Base-by-base conservation (phyloP, 1,140 invertebrate genomes). In the Drosophila ironensis region DNA sequence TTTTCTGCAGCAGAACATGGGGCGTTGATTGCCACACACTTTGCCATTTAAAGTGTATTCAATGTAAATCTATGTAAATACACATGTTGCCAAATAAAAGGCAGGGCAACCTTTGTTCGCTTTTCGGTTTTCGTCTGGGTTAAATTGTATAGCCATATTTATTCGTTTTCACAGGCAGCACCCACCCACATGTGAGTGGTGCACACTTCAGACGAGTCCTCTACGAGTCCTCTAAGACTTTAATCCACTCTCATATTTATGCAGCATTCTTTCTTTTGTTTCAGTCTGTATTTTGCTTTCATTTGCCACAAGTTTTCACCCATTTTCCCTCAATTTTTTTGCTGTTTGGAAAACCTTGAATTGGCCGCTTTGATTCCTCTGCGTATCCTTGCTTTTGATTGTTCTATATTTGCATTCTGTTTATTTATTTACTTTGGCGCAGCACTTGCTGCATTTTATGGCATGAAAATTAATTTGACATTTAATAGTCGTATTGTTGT, bases 381-480 rank as follows among this genome's bases (percentile, higher is more conserved):
- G 60, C 37, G 20, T 53, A 59, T 70, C 42, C 33, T 61, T 57
- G 45, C 33, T 20, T 54, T 54, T 53, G 70, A 54, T 50, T 57
- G 38, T 50, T 53, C 35, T 37, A 33, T 27, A 72, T 78, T 30
- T 73, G 37, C n/a, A n/a, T 45, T 50, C 16, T 48, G 17, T 25
- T 56, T 53, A 52, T 44, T 30, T 51, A 33, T 28, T 38, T 38
- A 14, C 56, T 19, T 42, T 16, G 22, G 40, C n/a, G n/a, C 52
- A 33, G n/a, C 27, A 53, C 37, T 35, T 66, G 40, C 72, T 81
- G 77, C 78, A 78, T 71, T 84, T 84, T 78, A 84, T 86, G 47
- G 80, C 64, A 57, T 72, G 47, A 47, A 66, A 82, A 81, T 84
- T 86, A 86, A 84, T 84, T 74, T 78, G 63, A 66, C 57, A 84